Conservation (phyloP, 2,113 vertebrate genomes). For the Clinocottus analis region DNA sequence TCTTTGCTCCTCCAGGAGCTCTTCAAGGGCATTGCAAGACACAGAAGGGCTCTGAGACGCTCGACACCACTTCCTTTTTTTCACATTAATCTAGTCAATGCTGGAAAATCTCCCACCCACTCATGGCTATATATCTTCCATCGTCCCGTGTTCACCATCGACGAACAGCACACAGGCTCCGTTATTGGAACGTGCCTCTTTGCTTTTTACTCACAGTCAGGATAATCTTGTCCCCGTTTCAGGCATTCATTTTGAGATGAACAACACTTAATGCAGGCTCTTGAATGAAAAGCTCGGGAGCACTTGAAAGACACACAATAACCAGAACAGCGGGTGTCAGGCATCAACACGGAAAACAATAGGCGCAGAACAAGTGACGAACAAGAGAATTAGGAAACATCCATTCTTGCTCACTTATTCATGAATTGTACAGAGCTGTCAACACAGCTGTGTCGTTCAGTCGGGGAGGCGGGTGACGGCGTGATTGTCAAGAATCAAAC, state of each 20-base stretch:
- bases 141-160: background rate
- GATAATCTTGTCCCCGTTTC: conserved; percentile 3
- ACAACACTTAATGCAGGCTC: conserved; percentile 28
- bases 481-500: conserved; percentile 11
- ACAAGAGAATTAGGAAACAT: conserved; percentile 28
- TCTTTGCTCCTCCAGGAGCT: conserved; percentile 48
- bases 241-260: conserved; percentile 32
- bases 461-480: background rate
- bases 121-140: background rate
- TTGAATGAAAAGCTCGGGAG: conserved; percentile 37
- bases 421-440: conserved; percentile 39
- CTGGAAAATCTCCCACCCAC: conserved; percentile 28
- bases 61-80: conserved; percentile 32
- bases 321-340: conserved; percentile 36
- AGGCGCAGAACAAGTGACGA: conserved; percentile 38
- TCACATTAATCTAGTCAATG: conserved; percentile 2
- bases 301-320: conserved; percentile 43
- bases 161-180: background rate
- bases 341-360: conserved; percentile 52
- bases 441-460: conserved; percentile 5
- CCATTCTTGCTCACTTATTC: conserved; percentile 28
- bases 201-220: background rate
- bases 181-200: conserved; percentile 1
- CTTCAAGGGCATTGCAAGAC: conserved; percentile 65
- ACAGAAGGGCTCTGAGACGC: conserved; percentile 17